phyloP scores from a whole-genome alignment of 2,113 vertebrate species.

The Columbina picui region DNA sequence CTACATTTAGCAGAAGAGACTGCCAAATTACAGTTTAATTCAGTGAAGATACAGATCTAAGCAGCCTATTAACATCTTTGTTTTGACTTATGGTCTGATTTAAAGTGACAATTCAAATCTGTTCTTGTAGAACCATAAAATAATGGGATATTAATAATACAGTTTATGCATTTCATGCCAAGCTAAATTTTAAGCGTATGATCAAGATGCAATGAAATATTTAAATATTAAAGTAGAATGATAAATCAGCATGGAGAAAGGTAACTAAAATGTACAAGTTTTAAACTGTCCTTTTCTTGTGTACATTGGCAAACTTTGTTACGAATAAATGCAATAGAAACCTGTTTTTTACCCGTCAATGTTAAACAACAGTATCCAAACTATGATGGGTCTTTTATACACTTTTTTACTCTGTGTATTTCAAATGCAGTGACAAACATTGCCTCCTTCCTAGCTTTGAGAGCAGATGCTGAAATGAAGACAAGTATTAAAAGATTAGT shows the following conservation, averaged over 20 bases:
- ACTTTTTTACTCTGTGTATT: background rate
- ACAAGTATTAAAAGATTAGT: background rate
- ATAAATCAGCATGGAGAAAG: slow-evolving; percentile 33
- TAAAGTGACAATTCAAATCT: slow-evolving; percentile 63
- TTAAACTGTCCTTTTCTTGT: background rate
- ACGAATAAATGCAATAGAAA: background rate
- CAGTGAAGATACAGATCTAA: slow-evolving; percentile 57
- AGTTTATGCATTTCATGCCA: slow-evolving; percentile 52
- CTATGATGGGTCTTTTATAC: background rate
- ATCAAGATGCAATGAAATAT: slow-evolving; percentile 55
- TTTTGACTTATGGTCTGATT: slow-evolving; percentile 52
- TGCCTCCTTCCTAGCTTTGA: background rate
- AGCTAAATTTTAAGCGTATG: slow-evolving; percentile 43
- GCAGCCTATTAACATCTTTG: slow-evolving; percentile 32
- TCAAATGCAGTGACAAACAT: background rate
- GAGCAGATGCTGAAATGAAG: background rate
- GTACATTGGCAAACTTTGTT: background rate
- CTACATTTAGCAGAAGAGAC: slow-evolving; percentile 20
- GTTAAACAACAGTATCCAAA: background rate
- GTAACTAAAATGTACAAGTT: slow-evolving; percentile 1
- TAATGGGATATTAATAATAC: slow-evolving; percentile 62
- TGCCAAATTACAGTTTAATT: slow-evolving; percentile 67
- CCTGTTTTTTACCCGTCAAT: background rate
- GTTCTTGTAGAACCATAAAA: slow-evolving; percentile 58
- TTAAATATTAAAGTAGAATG: slow-evolving; percentile 44